Conservation (phyloP, 2,888 invertebrate genomes). For the Agapetus fuscipes region DNA sequence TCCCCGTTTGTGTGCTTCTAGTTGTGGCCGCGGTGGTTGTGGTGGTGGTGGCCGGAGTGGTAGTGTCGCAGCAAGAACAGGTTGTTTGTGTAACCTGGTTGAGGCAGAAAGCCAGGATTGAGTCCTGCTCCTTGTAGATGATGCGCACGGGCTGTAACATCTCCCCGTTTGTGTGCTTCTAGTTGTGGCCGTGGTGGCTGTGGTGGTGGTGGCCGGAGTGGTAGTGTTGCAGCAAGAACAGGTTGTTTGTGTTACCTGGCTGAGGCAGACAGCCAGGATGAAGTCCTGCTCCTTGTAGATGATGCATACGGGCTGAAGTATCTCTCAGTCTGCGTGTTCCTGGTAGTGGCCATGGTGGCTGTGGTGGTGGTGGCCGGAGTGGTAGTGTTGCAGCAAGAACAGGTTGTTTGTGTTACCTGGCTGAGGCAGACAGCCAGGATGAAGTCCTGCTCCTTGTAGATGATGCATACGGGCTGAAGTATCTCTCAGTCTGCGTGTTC, state of each 20-base stretch:
- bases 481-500: slow-evolving; percentile 32
- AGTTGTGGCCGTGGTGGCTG: slow-evolving; percentile 37
- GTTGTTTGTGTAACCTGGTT: too few relatives aligned
- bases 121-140: slow-evolving; percentile 98
- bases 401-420: too few relatives aligned
- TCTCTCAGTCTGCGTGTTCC: slow-evolving; percentile 29
- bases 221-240: too few relatives aligned
- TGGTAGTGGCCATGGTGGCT: slow-evolving; percentile 10
- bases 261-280: slow-evolving; percentile 93
- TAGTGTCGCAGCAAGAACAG: slow-evolving; percentile 8
- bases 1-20: slow-evolving; percentile 31
- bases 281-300: slow-evolving; percentile 99
- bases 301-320: slow-evolving; percentile 80
- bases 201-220: slow-evolving; percentile 21
- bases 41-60: slow-evolving; percentile 7
- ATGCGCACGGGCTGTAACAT: slow-evolving; percentile 81
- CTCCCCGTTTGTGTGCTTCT: slow-evolving; percentile 29
- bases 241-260: too few relatives aligned
- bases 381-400: too few relatives aligned
- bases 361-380: slow-evolving; percentile 6
- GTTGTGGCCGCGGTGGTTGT: slow-evolving; percentile 40
- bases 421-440: slow-evolving; percentile 95
- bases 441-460: slow-evolving; percentile 98
- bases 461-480: slow-evolving; percentile 83
- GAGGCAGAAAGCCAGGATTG: slow-evolving; percentile 93